Percentiles rank a stretch among this genome's conserved stretches.
phyloP scores from a whole-genome alignment of 2,113 vertebrate genomes.

The Dolichallabes microphthalmus region DNA sequence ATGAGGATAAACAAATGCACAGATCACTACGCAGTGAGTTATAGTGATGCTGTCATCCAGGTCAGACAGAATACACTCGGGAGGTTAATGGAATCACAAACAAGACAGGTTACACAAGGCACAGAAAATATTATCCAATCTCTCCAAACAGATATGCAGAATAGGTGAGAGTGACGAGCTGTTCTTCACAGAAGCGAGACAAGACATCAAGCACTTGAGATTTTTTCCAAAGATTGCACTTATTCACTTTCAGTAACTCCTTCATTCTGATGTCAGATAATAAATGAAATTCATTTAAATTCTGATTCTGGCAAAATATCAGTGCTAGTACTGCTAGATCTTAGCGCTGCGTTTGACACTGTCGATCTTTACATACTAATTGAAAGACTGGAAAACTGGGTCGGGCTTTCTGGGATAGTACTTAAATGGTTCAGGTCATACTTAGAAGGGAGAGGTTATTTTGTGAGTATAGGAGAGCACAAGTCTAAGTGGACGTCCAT shows the following conservation, averaged over 20 bases:
- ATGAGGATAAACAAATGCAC: conserved; percentile 24
- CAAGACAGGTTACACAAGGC: conserved; percentile 23
- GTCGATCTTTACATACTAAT: too few relatives aligned
- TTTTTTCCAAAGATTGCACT: neutral
- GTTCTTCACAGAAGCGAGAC: conserved; percentile 40
- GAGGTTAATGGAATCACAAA: conserved; percentile 51
- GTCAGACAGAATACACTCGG: conserved; percentile 54
- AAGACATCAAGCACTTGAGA: neutral
- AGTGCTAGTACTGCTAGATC: too few relatives aligned
- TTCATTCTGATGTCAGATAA: too few relatives aligned
- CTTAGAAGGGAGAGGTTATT: too few relatives aligned
- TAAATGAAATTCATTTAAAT: too few relatives aligned
- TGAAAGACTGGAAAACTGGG: too few relatives aligned
- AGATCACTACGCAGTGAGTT: conserved; percentile 31
- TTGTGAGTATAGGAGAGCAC: too few relatives aligned
- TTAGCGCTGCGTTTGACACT: too few relatives aligned
- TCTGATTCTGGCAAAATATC: too few relatives aligned
- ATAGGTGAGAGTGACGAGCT: conserved; percentile 56
- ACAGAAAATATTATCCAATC: conserved; percentile 55
- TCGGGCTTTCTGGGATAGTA: too few relatives aligned
- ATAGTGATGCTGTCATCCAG: conserved; percentile 55
- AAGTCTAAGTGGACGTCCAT: too few relatives aligned
- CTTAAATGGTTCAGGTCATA: too few relatives aligned
- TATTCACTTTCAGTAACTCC: neutral
- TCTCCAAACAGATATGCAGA: conserved; percentile 47